Evolutionary conservation across 2,888 invertebrate genomes (phyloP), one percentile per base, ranked within the genome.

Genomic region (Ceraclea dissimilis): DNA sequence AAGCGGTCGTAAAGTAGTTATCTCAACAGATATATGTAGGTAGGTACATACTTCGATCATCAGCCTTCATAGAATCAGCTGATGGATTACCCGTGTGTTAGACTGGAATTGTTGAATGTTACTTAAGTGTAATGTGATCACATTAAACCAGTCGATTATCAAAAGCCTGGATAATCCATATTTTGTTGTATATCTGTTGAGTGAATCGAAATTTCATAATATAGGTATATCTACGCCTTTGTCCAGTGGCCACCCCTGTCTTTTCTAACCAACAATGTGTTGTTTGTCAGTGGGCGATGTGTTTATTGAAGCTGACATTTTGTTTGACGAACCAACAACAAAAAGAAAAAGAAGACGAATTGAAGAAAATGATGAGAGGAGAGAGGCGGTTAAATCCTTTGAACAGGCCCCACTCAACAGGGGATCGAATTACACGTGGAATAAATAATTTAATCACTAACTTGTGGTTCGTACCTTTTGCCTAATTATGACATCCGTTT

Each of bases 221-320:
- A n/a, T n/a, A n/a, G n/a, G n/a, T n/a, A n/a, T n/a, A n/a, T n/a
- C n/a, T n/a, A n/a, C n/a, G n/a, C n/a, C n/a, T n/a, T 26, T 26
- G 4, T 26, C 26, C 26, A 26, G 4, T 13, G 4, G 39, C 13
- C 13, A 39, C 2, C 39, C 39, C 39, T 39, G 39, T 5, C 16
- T 39, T n/a, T 39, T 2, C 16, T 4, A 16, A 39, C 39, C 16
- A 39, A 43, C 16, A n/a, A n/a, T n/a, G 20, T 21, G 57, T 44
- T 53, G 53, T 60, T 52, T 55, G 57, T 57, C 51, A 57, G 55
- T 55, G 51, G 57, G 55, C 57, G 55, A 57, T 57, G 52, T 61
- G 60, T 61, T 61, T 59, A 61, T 57, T 46, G 47, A 48, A 59
- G 47, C 59, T 61, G 61, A 59, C 61, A 59, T 54, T 52, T 57